Evolutionary conservation across 2,797 vertebrate genomes (phyloP).

Genomic region (Apogon talboti): DNA sequence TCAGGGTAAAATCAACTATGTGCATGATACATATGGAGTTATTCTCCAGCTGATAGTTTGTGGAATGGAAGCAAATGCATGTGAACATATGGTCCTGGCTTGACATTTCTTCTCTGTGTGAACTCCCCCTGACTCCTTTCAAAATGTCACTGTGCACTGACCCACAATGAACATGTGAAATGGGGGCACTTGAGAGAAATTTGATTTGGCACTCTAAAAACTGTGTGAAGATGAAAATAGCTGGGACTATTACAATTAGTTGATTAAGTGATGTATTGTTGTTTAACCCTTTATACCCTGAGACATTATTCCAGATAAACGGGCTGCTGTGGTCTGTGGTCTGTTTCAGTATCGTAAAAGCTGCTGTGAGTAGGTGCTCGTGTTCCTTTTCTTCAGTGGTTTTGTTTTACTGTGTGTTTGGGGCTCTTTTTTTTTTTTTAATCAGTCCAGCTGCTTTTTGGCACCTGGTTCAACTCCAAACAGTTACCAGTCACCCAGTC

Average conservation of each 20-base stretch:
- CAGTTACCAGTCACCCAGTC: no score
- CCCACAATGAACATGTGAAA: conserved; percentile 39
- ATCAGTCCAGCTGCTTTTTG: no score
- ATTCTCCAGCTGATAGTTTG: conserved; percentile 54
- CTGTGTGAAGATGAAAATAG: conserved; percentile 7
- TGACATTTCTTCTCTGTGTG: conserved; percentile 74
- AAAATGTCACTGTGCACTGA: conserved; percentile 69
- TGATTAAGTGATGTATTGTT: conserved; percentile 31
- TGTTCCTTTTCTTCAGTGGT: no score
- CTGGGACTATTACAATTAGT: conserved; percentile 3
- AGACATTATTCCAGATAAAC: no score
- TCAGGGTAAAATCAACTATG: conserved; percentile 27
- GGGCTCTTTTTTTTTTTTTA: no score
- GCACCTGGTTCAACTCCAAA: no score
- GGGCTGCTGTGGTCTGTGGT: no score
- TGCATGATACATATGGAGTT: conserved; percentile 31
- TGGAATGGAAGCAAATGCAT: conserved; percentile 49
- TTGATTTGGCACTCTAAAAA: conserved; percentile 28
- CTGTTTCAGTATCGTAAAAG: no score
- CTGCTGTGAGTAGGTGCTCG: no score
- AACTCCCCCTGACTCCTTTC: conserved; percentile 68
- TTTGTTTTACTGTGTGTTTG: no score
- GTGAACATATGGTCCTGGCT: conserved; percentile 54
- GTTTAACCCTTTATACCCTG: no score
- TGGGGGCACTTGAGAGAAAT: conserved; percentile 27